Evolutionary conservation across 2,113 vertebrate genomes (phyloP).

Genomic region (Herpailurus yagouaroundi): DNA sequence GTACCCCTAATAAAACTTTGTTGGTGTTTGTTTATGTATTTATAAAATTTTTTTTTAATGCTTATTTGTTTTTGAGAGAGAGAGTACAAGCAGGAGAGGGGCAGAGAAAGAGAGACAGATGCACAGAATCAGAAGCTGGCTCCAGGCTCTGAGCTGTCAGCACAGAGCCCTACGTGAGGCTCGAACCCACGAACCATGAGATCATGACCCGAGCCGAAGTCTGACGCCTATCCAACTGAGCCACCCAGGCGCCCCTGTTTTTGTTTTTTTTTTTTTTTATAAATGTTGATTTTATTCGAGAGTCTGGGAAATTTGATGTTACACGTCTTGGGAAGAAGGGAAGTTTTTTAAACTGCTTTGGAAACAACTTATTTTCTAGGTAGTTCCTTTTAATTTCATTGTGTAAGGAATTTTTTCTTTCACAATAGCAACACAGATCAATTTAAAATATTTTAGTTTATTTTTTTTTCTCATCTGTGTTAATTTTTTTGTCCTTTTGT

Average conservation of each 20-base stretch:
- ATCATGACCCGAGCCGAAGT: no score
- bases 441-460: constrained; percentile 5
- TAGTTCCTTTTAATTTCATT: background rate
- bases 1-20: background rate
- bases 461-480: background rate
- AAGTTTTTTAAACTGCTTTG: background rate
- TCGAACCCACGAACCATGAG: no score
- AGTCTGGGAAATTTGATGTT: background rate
- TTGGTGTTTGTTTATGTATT: background rate
- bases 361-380: constrained; percentile 33
- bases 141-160: no score
- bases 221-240: no score
- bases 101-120: no score
- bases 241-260: no score
- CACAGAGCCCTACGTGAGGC: no score
- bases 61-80: no score
- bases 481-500: background rate
- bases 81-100: no score
- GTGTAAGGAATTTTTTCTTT: background rate
- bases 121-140: no score
- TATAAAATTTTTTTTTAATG: no score
- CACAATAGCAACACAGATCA: background rate
- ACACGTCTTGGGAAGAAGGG: background rate
- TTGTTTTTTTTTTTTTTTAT: no score
- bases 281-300: constrained; percentile 2